Conservation (phyloP, 1,140 invertebrate species). For the Aphis gossypii region DNA sequence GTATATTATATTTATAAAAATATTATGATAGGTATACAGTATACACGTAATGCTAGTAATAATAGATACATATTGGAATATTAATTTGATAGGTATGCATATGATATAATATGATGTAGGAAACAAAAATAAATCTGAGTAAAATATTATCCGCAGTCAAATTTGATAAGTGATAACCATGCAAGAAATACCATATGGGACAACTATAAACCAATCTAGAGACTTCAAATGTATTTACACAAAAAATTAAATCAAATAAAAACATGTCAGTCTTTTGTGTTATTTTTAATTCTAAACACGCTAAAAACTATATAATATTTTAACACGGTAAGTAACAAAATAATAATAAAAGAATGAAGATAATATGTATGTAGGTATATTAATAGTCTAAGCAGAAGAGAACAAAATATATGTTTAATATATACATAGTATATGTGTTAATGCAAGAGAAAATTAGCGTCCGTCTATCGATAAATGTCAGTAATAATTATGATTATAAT, state of each 20-base stretch:
- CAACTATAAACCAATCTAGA: background rate
- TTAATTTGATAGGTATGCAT: background rate
- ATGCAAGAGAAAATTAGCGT: slow-evolving; percentile 36
- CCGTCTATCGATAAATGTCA: slow-evolving; percentile 16
- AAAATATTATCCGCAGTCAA: background rate
- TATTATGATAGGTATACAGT: background rate
- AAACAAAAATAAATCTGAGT: background rate
- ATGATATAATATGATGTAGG: background rate
- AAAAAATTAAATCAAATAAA: background rate
- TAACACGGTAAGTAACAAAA: slow-evolving; percentile 13
- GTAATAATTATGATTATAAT: slow-evolving; percentile 6
- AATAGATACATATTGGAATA: background rate
- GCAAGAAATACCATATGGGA: background rate
- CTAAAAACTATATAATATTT: slow-evolving; percentile 31
- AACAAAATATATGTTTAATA: slow-evolving; percentile 13
- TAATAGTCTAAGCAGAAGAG: slow-evolving; percentile 43
- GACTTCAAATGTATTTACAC: background rate
- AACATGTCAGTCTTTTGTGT: background rate
- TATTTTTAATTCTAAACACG: slow-evolving; percentile 33
- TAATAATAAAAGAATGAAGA: background rate
- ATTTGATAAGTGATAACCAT: slow-evolving; percentile 10
- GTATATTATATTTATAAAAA: background rate
- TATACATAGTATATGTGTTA: background rate
- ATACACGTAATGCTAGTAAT: background rate
- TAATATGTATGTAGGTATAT: background rate